A percentile compares a stretch with the other conserved stretches of the same genome.
Conservation (phyloP, 2,113 vertebrate genomes). For the Maccullochella peelii region DNA sequence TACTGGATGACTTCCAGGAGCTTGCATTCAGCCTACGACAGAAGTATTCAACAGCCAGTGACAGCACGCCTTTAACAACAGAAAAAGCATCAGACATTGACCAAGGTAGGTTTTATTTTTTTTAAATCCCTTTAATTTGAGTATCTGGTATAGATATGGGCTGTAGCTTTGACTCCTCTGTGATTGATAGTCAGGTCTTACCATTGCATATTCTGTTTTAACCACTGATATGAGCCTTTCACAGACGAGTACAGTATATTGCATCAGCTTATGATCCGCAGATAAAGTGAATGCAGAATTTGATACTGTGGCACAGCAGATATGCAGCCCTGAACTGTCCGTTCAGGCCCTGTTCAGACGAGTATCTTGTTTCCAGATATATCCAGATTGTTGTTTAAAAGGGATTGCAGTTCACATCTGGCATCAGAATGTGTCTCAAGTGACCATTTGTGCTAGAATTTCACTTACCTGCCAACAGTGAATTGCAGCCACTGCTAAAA, state of each 20-base stretch:
- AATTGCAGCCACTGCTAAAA: background rate
- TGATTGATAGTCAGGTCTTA: background rate
- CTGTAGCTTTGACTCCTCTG: background rate
- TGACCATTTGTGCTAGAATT: constrained; percentile 6
- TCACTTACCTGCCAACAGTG: background rate
- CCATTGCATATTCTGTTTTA: background rate
- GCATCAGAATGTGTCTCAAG: background rate
- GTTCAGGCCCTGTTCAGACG: background rate
- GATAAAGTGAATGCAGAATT: constrained; percentile 24
- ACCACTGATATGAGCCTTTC: background rate
- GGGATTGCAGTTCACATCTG: constrained; percentile 1
- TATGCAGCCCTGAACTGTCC: background rate
- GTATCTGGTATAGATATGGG: background rate
- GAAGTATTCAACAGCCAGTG: constrained; percentile 84
- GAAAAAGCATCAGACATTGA: constrained; percentile 50
- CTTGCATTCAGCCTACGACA: constrained; percentile 90
- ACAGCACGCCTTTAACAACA: constrained; percentile 76
- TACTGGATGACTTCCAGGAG: constrained; percentile 93
- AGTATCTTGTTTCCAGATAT: constrained; percentile 33
- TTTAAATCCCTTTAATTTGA: background rate
- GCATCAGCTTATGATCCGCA: constrained; percentile 7
- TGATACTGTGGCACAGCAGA: constrained; percentile 19
- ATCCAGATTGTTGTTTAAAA: constrained; percentile 21
- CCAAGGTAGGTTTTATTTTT: constrained; percentile 63
- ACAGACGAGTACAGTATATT: background rate